Evolutionary conservation across 2,113 vertebrate species (phyloP).

Genomic region (Ceyx margarethae): DNA sequence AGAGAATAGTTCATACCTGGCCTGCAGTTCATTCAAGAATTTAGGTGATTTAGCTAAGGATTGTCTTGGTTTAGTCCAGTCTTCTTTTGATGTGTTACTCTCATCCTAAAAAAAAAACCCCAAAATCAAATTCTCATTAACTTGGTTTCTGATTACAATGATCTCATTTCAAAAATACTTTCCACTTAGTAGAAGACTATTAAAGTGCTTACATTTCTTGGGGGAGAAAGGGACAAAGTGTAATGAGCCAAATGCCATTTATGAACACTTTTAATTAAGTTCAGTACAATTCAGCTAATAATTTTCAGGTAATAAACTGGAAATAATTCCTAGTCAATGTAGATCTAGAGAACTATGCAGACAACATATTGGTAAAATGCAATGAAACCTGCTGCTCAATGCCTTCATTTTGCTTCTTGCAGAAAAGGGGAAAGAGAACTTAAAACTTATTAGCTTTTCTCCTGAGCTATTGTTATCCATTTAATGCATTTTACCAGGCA

Average conservation of each 20-base stretch:
- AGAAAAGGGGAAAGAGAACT: neutral
- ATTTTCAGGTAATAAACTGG: slow-evolving; percentile 61
- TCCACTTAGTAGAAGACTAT: slow-evolving; percentile 45
- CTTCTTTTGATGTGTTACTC: slow-evolving; percentile 58
- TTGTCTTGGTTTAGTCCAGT: slow-evolving; percentile 45
- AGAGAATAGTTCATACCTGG: slow-evolving; percentile 67
- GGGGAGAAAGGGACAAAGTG: slow-evolving; percentile 42
- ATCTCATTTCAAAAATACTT: slow-evolving; percentile 48
- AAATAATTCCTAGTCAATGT: slow-evolving; percentile 54
- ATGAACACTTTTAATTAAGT: slow-evolving; percentile 66
- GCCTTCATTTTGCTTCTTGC: slow-evolving; percentile 5
- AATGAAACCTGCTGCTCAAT: neutral
- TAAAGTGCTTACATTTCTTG: slow-evolving; percentile 60
- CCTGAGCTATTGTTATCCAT: neutral
- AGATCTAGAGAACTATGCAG: slow-evolving; percentile 20
- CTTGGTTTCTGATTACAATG: slow-evolving; percentile 51
- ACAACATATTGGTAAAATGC: neutral
- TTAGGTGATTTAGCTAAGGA: slow-evolving; percentile 17
- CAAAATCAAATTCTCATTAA: slow-evolving; percentile 60
- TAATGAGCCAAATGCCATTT: slow-evolving; percentile 65
- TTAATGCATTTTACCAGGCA: neutral
- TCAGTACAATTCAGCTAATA: slow-evolving; percentile 42
- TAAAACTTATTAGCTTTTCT: neutral
- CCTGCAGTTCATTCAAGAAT: slow-evolving; percentile 61
- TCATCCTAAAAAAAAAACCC: slow-evolving; percentile 69